Percentiles rank a stretch among this genome's conserved stretches.
Evolutionary conservation across 2,113 vertebrate genomes (phyloP).

Genomic region (Cephalopterus ornatus): DNA sequence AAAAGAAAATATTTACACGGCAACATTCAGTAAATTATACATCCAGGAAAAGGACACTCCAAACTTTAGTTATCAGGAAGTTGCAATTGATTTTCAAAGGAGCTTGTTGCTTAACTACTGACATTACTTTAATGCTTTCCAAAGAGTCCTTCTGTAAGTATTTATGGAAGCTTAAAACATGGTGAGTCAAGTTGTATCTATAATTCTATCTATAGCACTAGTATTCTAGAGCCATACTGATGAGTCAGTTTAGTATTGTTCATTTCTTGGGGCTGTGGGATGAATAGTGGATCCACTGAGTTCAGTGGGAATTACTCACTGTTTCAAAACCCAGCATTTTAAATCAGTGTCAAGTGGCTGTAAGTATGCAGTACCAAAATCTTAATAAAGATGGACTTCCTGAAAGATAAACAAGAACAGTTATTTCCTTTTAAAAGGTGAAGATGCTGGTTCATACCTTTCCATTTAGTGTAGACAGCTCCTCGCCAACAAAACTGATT

Average conservation of each 20-base stretch:
- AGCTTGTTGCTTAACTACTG: not conserved
- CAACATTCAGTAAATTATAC: not conserved
- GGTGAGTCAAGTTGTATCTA: not conserved
- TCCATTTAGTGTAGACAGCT: slow-evolving; percentile 75
- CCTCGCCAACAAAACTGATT: slow-evolving; percentile 80
- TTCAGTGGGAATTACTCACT: not conserved
- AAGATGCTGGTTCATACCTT: slow-evolving; percentile 71
- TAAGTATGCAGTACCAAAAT: not conserved
- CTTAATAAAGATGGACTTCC: not conserved
- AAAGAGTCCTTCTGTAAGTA: not conserved
- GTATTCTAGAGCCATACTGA: not conserved
- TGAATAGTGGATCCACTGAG: not conserved
- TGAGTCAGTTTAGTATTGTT: not conserved
- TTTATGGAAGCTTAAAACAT: not conserved
- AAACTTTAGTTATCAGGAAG: not conserved
- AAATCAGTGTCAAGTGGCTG: not conserved
- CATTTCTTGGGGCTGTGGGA: not conserved
- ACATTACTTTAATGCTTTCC: not conserved
- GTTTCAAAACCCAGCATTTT: not conserved
- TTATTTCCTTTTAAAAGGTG: not conserved
- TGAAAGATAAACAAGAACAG: not conserved
- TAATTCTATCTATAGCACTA: not conserved
- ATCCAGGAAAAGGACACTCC: not conserved
- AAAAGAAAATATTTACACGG: not conserved
- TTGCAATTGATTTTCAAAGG: not conserved